These are phyloP conservation scores for Pseudomyrmex flavicornis DNA, from an alignment of 1,140 invertebrate species.

Conservation along the genomic window DNA sequence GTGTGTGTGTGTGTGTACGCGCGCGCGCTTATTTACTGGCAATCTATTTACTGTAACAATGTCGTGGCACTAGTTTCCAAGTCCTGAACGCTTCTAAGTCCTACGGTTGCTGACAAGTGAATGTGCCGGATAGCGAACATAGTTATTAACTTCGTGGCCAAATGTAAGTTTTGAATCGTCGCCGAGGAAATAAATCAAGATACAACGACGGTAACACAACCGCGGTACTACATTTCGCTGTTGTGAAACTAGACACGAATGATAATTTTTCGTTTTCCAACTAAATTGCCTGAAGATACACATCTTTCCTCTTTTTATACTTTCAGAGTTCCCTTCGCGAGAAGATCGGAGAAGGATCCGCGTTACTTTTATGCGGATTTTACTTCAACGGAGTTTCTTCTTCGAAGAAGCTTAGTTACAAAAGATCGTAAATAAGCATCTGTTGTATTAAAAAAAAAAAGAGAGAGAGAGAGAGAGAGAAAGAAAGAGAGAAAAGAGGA, in stretches of 20 bases:
- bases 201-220: neutral
- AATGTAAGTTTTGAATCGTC: neutral
- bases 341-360: neutral
- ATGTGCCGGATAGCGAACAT: constrained; percentile 13
- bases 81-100: constrained; percentile 17
- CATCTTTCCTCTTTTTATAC: neutral
- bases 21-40: neutral
- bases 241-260: neutral
- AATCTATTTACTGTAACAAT: constrained; percentile 11
- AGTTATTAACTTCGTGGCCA: constrained; percentile 42
- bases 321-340: neutral
- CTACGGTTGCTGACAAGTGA: constrained; percentile 4
- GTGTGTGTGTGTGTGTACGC: neutral
- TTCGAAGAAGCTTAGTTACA: neutral
- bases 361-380: constrained; percentile 7
- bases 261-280: neutral
- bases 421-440: constrained; percentile 25
- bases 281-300: too few relatives aligned
- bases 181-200: constrained; percentile 16
- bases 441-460: constrained; percentile 24
- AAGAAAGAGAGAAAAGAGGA: neutral
- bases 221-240: neutral
- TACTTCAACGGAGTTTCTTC: constrained; percentile 24
- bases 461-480: neutral
- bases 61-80: constrained; percentile 17